Evolutionary conservation across 2,888 invertebrate genomes (phyloP), one percentile per base, ranked within the genome.

Genomic region (Yponomeuta sedellus): DNA sequence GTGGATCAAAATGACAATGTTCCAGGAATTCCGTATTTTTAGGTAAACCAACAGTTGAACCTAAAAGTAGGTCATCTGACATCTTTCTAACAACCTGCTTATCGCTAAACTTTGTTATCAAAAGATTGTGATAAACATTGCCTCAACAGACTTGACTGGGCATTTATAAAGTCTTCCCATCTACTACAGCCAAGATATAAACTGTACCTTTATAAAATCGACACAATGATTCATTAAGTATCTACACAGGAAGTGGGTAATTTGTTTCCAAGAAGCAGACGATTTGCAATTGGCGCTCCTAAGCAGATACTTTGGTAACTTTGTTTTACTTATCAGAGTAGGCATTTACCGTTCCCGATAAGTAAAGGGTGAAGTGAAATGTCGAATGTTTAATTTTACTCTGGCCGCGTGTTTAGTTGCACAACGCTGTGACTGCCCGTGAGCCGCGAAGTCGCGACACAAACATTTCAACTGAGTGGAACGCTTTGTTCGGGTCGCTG

Each of bases 361-460:
- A 68, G 34, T 34, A 34, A 34, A 34, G 8, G 70, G 71, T 72
- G 73, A 75, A 76, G 79, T 72, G 44, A 83, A 82, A 80, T 83
- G 81, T 78, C 79, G 79, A 80, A 77, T 78, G 80, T 83, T 87
- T 87, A 86, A 87, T 83, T 88, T 77, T 74, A 85, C 83, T 76
- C 77, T 34, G 73, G 79, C 76, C 76, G 74, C 58, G 39, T 28
- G 64, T 72, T 71, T 73, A 73, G 81, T 83, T 88, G 88, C 89
- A 66, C 66, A 66, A 66, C 65, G 40, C 16, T 8, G 10, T 61
- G 28, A 61, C 61, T 34, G 44, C 12, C 44, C 44, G 44, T 19
- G 63, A 34, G 34, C 8, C 34, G 34, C 34, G 39, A 40, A 20
- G 40, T 40, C 63, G 40, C 63, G 28, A 61, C 61, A 61, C 61